Evolutionary conservation across 2,113 vertebrate species (phyloP), one percentile per base, ranked within the genome.

Genomic region (Alexandromys fortis): DNA sequence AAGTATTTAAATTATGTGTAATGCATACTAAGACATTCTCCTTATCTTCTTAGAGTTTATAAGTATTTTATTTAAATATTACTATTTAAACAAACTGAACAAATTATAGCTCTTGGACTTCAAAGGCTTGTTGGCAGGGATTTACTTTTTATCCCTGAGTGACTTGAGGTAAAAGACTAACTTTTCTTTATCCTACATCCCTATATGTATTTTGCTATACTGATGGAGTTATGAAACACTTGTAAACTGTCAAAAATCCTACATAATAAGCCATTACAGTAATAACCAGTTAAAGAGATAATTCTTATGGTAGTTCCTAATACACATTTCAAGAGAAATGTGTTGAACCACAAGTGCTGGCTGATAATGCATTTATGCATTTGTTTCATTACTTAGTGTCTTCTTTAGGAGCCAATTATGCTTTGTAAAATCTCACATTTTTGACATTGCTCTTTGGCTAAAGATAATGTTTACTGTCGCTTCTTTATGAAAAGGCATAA

Each of bases 11-110:
- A 95, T 81, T 85, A 85, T 94, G 28, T 93, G 38, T 87, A 93
- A 76, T 81, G 85, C 76, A 38, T 85, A 38, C 58, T 90, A 95
- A 91, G 63, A 95, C 61, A 85, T 83, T 89, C 72, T 55, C 13
- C 42, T 93, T 97, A 70, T 77, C 85, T 81, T 94, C 77, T 88
- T 81, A 96, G 45, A 94, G 81, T 24, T 61, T 85, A 85, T 94
- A 90, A 70, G 35, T 55, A 85, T 85, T 94, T 97, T 96, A 94
- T 97, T 85, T 93, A 88, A 35, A 93, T 6, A 92, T 45, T 77
- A 83, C 76, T 94, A 96, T 91, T 91, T 96, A 97, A 97, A 94
- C n/a, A 95, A 95, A 97, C 58, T 96, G 88, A 95, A 97, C 96
- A 93, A 95, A 95, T 97, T 97, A 85, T 55, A 78, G 17, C 35